Base-by-base conservation (phyloP, 2,888 invertebrate species). In the Drosophila niveifrons region DNA sequence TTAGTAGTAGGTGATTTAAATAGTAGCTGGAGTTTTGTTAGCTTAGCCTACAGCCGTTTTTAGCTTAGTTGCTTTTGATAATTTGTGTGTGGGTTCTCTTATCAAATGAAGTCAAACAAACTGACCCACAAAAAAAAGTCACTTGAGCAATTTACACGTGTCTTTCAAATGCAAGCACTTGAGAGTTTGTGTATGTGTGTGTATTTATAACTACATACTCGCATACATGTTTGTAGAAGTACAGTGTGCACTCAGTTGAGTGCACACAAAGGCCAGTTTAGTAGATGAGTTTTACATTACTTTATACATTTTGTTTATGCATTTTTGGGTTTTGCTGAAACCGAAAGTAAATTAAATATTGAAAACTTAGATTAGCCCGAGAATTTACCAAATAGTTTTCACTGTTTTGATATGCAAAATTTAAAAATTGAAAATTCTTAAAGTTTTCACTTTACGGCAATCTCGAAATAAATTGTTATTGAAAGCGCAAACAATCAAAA, bases 71-170 rank as follows among this genome's bases (percentile, higher is more conserved):
- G 51, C 41, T 66, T 47, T 51, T 56, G 56, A 70, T 62, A 41
- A 47, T 39, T 23, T n/a, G 23, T 23, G 23, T 23, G n/a, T 17
- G 10, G 13, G 4, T 44, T 63, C 36, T 63, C 36, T 71, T 74
- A 68, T 69, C 66, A 47, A 72, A 66, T n/a, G 56, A 28, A 57
- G 68, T 29, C 59, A 69, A 62, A 62, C 55, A 72, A 72, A 72
- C 55, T 65, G 72, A 75, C 72, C 58, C 62, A 6, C 13, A 41
- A 13, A 41, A 41, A 36, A 41, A 34, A 56, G 47, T 36, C 11
- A 64, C 41, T 69, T 59, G 41, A 17, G 36, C 1, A 41, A 59
- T 67, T 71, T 46, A 71, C 68, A 72, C 56, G 47, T 55, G 66
- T 53, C 39, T 23, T 39, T 55, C 11, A 48, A 44, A 47, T 72